Base-by-base conservation (phyloP, 2,113 vertebrate species). In the Camelus dromedarius region DNA sequence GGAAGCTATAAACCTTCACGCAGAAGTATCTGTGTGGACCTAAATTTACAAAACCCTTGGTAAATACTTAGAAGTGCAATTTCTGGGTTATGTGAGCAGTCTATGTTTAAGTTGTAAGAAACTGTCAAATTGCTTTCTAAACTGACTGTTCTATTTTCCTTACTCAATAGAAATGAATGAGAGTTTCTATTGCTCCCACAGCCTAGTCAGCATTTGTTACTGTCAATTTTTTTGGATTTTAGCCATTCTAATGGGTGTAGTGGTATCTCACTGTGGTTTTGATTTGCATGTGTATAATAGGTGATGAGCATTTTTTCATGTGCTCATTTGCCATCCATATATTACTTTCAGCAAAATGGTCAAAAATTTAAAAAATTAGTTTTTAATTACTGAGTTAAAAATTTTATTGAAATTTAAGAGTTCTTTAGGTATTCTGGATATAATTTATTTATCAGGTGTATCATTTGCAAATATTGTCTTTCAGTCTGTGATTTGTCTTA, bases 211-310 rank as follows among this genome's bases (percentile, higher is more conserved):
- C 13, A 73, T 38, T 83, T 76, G 16, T 83, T n/a, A 22, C 50
- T 66, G 42, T 50, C 38, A 28, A 79, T 12, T 30, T 75, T 75
- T 85, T 19, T 2, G 38, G 7, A 46, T 85, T 89, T 93, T 77
- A 86, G 38, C 5, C 28, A 26, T 85, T 85, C n/a, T 83, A 42
- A 62, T 28, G 62, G 10, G 5, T 58, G 1, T 11, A 69, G 8
- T 76, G 56, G 13, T 50, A 13, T 38, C 46, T 72, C 32, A 26
- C 42, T 52, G 26, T 13, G 6, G 42, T 93, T 82, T 79, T 66
- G 26, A 85, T 73, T 92, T 84, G 24, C 50, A 67, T 75, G 67
- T 95, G 30, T 77, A 22, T 46, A 75, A 67, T 81, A 90, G 66
- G 56, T 32, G 70, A 80, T 52, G 56, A 77, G 30, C 9, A 16